A percentile compares a stretch with the other conserved stretches of the same genome.
Evolutionary conservation across 1,140 invertebrate species (phyloP).

Genomic region (Anastatus disparis): DNA sequence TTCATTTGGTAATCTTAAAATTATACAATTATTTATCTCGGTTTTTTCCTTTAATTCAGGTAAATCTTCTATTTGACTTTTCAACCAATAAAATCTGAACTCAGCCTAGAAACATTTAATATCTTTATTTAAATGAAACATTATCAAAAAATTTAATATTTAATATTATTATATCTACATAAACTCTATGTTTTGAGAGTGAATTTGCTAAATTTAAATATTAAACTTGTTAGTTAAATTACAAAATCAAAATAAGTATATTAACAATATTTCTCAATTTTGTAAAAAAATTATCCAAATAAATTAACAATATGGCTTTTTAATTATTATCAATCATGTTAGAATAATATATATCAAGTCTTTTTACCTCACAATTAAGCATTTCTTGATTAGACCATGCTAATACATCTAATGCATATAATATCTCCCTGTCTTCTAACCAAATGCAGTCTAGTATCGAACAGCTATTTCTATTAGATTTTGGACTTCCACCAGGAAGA

Average conservation of each 20-base stretch:
- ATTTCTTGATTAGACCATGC: constrained; percentile 83
- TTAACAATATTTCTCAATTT: background rate
- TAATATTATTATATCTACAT: constrained; percentile 23
- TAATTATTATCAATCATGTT: too few species aligned
- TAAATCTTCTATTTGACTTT: constrained; percentile 74
- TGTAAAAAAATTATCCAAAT: background rate
- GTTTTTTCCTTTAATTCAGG: constrained; percentile 58
- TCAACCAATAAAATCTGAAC: constrained; percentile 82
- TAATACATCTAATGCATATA: constrained; percentile 85
- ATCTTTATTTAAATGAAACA: too few species aligned
- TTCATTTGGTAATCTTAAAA: constrained; percentile 65
- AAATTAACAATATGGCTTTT: too few species aligned
- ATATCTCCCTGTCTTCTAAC: constrained; percentile 70
- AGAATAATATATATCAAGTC: constrained; percentile 29
- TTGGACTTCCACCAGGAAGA: constrained; percentile 79
- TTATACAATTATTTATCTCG: constrained; percentile 67
- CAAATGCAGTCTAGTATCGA: constrained; percentile 87
- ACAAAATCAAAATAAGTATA: background rate
- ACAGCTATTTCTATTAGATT: constrained; percentile 56
- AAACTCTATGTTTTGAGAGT: too few species aligned
- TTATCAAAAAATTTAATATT: too few species aligned
- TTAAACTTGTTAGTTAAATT: too few species aligned
- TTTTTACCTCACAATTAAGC: constrained; percentile 83
- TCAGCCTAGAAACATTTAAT: constrained; percentile 71
- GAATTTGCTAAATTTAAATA: too few species aligned